A percentile compares a stretch with the other conserved stretches of the same genome.
Conservation (phyloP, 2,888 invertebrate species). For the Erannis defoliaria region DNA sequence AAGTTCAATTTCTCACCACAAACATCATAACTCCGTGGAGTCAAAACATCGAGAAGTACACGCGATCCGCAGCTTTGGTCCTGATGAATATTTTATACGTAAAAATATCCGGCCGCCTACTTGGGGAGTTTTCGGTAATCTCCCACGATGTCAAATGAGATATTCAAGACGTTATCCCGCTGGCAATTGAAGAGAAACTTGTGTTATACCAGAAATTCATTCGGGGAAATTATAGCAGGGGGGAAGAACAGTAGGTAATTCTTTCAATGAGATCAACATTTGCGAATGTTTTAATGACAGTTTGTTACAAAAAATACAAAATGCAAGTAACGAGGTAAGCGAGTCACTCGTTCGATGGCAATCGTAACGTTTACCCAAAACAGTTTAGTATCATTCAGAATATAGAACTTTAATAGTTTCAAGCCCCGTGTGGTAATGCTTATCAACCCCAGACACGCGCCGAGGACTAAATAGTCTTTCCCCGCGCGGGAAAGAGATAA, state of each 20-base stretch:
- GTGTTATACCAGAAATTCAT: conserved; percentile 32
- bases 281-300: conserved; percentile 12
- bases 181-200: conserved; percentile 61
- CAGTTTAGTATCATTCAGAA: no score
- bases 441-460: no score
- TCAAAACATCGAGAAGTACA: conserved; percentile 53
- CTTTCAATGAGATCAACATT: conserved; percentile 12
- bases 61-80: conserved; percentile 55
- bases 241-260: neutral
- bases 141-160: conserved; percentile 65
- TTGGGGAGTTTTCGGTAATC: conserved; percentile 55
- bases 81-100: conserved; percentile 74
- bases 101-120: conserved; percentile 52
- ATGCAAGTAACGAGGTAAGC: no score
- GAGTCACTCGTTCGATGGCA: no score
- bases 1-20: neutral
- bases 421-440: no score
- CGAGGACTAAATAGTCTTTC: no score
- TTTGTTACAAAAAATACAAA: no score
- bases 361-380: no score
- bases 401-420: no score
- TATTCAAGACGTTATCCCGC: conserved; percentile 65
- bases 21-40: conserved; percentile 52
- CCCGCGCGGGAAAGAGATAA: no score
- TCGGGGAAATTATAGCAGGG: conserved; percentile 17